phyloP scores from a whole-genome alignment of 2,888 invertebrate species.

The Hoplodrina blanda region DNA sequence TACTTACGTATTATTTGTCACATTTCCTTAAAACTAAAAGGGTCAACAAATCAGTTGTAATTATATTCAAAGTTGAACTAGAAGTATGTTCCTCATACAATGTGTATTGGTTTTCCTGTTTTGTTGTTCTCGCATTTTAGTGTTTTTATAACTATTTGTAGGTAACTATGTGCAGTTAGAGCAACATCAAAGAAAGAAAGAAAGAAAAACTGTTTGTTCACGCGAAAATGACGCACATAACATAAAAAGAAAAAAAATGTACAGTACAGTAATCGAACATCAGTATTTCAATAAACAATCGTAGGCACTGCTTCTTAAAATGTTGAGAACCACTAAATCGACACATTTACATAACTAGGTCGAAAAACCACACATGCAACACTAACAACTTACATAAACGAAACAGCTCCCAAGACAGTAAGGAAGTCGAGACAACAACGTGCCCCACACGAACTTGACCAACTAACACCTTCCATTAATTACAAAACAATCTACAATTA shows the following conservation, averaged over 20 bases:
- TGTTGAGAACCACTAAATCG: too few relatives aligned
- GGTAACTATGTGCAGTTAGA: too few relatives aligned
- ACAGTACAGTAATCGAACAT: too few relatives aligned
- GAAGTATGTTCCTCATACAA: neutral
- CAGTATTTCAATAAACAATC: too few relatives aligned
- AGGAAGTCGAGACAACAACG: constrained; percentile 8
- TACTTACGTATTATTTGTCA: neutral
- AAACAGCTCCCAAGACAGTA: neutral
- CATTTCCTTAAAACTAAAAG: neutral
- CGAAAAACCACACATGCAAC: neutral
- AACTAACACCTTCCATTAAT: constrained; percentile 47
- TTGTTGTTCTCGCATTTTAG: neutral
- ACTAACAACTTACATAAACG: neutral
- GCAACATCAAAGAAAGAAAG: too few relatives aligned
- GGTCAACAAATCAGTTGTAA: neutral
- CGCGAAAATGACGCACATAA: too few relatives aligned
- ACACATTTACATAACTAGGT: too few relatives aligned
- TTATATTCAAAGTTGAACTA: neutral
- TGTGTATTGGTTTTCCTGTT: constrained; percentile 12
- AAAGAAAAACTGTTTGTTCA: too few relatives aligned
- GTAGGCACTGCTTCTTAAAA: too few relatives aligned
- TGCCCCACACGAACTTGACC: constrained; percentile 52
- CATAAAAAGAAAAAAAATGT: too few relatives aligned
- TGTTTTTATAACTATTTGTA: neutral
- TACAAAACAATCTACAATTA: constrained; percentile 49